Evolutionary conservation across 2,888 invertebrate species (phyloP), one percentile per base, ranked within the genome.

Genomic region (Petrolisthes manimaculis): DNA sequence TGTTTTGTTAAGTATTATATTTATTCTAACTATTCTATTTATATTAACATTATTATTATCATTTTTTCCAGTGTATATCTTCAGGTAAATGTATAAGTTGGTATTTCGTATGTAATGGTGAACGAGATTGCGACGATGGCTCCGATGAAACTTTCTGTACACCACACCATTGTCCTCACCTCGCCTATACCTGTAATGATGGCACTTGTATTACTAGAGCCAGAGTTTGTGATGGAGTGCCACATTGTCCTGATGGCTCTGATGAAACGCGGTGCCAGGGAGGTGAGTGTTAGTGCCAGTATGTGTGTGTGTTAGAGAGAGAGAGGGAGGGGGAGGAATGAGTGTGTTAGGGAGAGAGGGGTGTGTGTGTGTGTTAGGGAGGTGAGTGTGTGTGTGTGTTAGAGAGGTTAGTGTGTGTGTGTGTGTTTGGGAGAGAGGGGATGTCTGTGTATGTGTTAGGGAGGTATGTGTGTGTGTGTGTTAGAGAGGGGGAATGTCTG

Each of bases 21-120:
- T 37, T 37, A 37, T 37, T 37, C 37, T 37, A 37, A 1, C 2
- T 37, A 37, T 37, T 37, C 37, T 37, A 37, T 37, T 37, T 37
- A 37, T 37, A n/a, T 37, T 37, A 18, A 61, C 4, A 61, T 37
- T 37, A 37, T 37, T 37, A 1, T 37, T 37, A 37, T 37, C 37
- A 37, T 37, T 37, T 55, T 21, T 91, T 91, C n/a, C 94, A 97
- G 96, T 97, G 97, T 93, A 96, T 96, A 56, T 96, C 96, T 84
- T 96, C 96, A 83, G 97, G 97, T 0, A 94, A 95, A 14, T 97
- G 97, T 93, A 96, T 97, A 92, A 97, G 97, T 92, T 97, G 97
- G 97, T 97, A 97, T 94, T 97, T 97, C 93, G 96, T 97, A 5
- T 97, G 97, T 93, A 97, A 97, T 93, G 96, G 96, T 9, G 95